phyloP scores from a whole-genome alignment of 2,888 invertebrate species.

The Erpobdella octoculata region DNA sequence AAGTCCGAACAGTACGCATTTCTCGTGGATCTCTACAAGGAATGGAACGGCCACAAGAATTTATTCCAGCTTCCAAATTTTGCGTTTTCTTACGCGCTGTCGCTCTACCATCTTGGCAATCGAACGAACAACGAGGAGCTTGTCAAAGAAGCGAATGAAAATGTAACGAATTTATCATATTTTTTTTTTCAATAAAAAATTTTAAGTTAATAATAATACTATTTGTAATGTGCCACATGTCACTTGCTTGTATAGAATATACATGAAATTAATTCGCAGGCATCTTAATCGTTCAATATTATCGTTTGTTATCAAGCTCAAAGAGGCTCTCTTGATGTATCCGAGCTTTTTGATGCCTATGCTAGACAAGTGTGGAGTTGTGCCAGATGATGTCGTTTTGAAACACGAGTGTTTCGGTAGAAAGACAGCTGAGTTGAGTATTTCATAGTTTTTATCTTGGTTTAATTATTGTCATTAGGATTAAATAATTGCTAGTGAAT shows the following conservation, averaged over 20 bases:
- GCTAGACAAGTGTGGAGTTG: constrained; percentile 68
- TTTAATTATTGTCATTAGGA: no score
- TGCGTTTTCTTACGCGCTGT: constrained; percentile 72
- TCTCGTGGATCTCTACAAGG: constrained; percentile 57
- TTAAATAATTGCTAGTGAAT: no score
- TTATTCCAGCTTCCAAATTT: constrained; percentile 77
- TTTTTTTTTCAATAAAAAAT: not conserved
- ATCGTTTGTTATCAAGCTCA: constrained; percentile 53
- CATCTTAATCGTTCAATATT: not conserved
- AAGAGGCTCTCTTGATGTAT: constrained; percentile 72
- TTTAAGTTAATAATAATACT: not conserved
- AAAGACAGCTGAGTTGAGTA: constrained; percentile 34
- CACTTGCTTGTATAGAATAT: no score
- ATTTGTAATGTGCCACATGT: no score
- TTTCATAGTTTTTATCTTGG: no score
- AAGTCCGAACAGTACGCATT: constrained; percentile 67
- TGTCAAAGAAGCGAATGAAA: constrained; percentile 54
- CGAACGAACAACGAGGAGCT: constrained; percentile 37
- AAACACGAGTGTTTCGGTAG: constrained; percentile 56
- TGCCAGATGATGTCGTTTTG: constrained; percentile 61
- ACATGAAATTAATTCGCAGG: not conserved
- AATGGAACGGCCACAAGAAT: constrained; percentile 58
- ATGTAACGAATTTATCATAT: constrained; percentile 43
- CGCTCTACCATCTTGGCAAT: constrained; percentile 41
- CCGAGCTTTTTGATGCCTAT: constrained; percentile 68